Conservation (phyloP, 2,797 vertebrate species). For the Borostomias antarcticus region DNA sequence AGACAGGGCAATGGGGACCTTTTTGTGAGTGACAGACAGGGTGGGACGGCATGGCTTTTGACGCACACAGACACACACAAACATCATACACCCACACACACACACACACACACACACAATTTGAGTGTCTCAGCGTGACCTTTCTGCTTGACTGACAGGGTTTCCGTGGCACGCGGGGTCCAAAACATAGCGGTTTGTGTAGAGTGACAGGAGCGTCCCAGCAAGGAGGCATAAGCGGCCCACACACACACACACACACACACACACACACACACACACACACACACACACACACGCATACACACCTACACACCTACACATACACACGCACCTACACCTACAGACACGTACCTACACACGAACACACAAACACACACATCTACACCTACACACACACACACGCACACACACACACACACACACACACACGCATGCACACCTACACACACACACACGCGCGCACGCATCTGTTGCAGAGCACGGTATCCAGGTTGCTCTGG, state of each 20-base stretch:
- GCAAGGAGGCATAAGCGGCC: conserved; percentile 14
- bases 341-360: neutral
- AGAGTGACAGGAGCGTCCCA: conserved; percentile 32
- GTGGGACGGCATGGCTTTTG: neutral
- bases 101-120: conserved; percentile 2
- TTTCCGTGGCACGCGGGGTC: conserved; percentile 23
- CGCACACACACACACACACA: neutral
- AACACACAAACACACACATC: neutral
- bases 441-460: neutral
- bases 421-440: neutral
- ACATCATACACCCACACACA: conserved; percentile 24
- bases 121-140: conserved; percentile 26
- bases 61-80: conserved; percentile 8
- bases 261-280: conserved; percentile 7
- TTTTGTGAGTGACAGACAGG: neutral
- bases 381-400: neutral
- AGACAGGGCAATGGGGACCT: neutral
- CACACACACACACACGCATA: neutral
- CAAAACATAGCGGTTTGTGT: conserved; percentile 4
- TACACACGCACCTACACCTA: neutral
- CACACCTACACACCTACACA: neutral
- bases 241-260: conserved; percentile 2
- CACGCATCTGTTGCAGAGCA: conserved; percentile 71
- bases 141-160: conserved; percentile 27
- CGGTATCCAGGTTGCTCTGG: conserved; percentile 53